A percentile compares a stretch with the other conserved stretches of the same genome.
Conservation (phyloP, 2,888 invertebrate genomes). For the Pseudoips prasinana region DNA sequence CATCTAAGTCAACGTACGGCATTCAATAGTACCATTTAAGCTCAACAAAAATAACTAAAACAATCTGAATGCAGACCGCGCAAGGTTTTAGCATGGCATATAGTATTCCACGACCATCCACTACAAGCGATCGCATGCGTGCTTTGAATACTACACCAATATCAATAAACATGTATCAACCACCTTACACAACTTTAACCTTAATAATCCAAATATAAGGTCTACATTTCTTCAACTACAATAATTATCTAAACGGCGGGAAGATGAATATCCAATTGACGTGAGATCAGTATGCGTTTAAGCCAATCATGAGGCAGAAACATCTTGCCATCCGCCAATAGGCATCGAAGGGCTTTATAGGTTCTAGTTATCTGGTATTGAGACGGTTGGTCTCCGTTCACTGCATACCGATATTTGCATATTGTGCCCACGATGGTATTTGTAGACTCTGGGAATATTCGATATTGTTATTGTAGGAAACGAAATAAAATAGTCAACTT, state of each 20-base stretch:
- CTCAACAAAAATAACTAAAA: slow-evolving; percentile 58
- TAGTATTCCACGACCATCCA: slow-evolving; percentile 55
- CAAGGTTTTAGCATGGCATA: slow-evolving; percentile 54
- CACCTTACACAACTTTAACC: slow-evolving; percentile 26
- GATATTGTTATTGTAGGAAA: slow-evolving; percentile 10
- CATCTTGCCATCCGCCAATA: slow-evolving; percentile 30
- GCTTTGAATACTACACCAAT: slow-evolving; percentile 56
- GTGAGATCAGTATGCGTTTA: slow-evolving; percentile 33
- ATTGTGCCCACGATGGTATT: slow-evolving; percentile 33
- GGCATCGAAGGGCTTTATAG: slow-evolving; percentile 31
- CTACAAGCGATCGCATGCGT: slow-evolving; percentile 63
- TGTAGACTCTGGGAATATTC: slow-evolving; percentile 13
- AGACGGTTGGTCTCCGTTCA: slow-evolving; percentile 50
- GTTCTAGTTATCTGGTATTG: slow-evolving; percentile 40
- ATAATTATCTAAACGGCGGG: slow-evolving; percentile 11
- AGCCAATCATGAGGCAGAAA: slow-evolving; percentile 38
- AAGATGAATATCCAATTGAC: slow-evolving; percentile 40
- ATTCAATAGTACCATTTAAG: slow-evolving; percentile 36
- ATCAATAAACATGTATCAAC: slow-evolving; percentile 46
- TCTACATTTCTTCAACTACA: slow-evolving; percentile 14
- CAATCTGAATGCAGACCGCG: slow-evolving; percentile 64
- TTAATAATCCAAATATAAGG: slow-evolving; percentile 38
- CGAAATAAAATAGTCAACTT: no score
- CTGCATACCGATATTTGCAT: slow-evolving; percentile 55
- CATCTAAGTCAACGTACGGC: slow-evolving; percentile 21